Conservation (phyloP, 2,113 vertebrate genomes). For the Otocyon megalotis region DNA sequence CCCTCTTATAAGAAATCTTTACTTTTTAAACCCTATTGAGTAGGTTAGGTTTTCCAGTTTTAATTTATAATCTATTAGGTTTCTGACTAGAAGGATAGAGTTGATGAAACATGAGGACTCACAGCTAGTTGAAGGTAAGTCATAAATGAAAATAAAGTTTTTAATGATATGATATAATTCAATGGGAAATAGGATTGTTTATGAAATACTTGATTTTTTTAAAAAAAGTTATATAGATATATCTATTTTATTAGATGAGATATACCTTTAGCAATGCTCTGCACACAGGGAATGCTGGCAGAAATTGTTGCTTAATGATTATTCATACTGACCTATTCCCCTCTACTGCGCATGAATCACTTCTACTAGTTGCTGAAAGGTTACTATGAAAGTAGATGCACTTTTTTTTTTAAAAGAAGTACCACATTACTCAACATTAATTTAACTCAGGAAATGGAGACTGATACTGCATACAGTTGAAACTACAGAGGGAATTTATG, state of each 20-base stretch:
- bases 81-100: background rate
- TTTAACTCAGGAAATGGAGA: constrained; percentile 74
- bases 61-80: constrained; percentile 6
- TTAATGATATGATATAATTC: background rate
- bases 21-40: background rate
- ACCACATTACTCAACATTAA: constrained; percentile 36
- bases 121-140: background rate
- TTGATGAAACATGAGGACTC: background rate
- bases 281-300: background rate
- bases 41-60: background rate
- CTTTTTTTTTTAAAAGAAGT: constrained; percentile 20
- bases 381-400: constrained; percentile 55
- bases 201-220: background rate
- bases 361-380: constrained; percentile 58
- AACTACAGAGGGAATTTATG: constrained; percentile 72
- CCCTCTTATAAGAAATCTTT: constrained; percentile 41
- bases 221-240: background rate
- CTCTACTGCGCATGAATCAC: constrained; percentile 44
- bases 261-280: background rate
- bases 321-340: constrained; percentile 47
- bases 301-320: constrained; percentile 41
- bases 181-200: constrained; percentile 1
- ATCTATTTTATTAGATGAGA: background rate
- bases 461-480: constrained; percentile 54
- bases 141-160: background rate